These are phyloP conservation scores for Scomber colias DNA, from an alignment of 2,113 vertebrate species.

Conservation along the genomic window DNA sequence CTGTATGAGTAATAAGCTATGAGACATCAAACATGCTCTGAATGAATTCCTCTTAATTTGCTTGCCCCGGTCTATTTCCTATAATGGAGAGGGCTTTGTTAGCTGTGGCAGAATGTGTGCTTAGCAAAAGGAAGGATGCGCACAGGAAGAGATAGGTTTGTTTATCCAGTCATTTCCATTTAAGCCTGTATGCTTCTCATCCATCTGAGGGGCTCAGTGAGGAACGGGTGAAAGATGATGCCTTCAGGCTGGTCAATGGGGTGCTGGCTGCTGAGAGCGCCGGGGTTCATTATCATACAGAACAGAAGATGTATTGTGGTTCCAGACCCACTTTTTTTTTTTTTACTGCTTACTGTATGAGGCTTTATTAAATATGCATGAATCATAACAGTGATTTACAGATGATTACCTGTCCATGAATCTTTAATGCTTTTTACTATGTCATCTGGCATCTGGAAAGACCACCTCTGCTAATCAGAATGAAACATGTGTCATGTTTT, in stretches of 20 bases:
- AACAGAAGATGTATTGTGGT: slow-evolving; percentile 37
- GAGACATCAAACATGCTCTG: slow-evolving; percentile 34
- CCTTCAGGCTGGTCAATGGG: slow-evolving; percentile 47
- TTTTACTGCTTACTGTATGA: slow-evolving; percentile 56
- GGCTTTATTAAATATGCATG: slow-evolving; percentile 73
- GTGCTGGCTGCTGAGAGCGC: slow-evolving; percentile 41
- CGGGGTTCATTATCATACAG: slow-evolving; percentile 60
- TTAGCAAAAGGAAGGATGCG: slow-evolving; percentile 10
- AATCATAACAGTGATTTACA: slow-evolving; percentile 77
- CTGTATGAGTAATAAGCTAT: slow-evolving; percentile 4
- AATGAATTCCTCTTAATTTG: slow-evolving; percentile 43
- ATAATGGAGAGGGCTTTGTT: slow-evolving; percentile 41
- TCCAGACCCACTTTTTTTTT: slow-evolving; percentile 10
- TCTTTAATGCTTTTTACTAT: slow-evolving; percentile 67
- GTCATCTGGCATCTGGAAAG: slow-evolving; percentile 52
- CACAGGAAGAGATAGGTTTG: slow-evolving; percentile 34
- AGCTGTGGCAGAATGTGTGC: not conserved
- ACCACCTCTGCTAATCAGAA: slow-evolving; percentile 51
- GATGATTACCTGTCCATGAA: slow-evolving; percentile 69
- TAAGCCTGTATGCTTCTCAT: slow-evolving; percentile 39
- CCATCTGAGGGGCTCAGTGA: slow-evolving; percentile 41
- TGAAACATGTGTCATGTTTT: slow-evolving; percentile 33
- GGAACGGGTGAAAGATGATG: slow-evolving; percentile 42
- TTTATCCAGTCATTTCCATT: slow-evolving; percentile 61
- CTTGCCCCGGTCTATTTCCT: slow-evolving; percentile 26